A percentile compares a stretch with the other conserved stretches of the same genome.
Conservation (phyloP, 2,888 invertebrate genomes). For the Troides helena region DNA sequence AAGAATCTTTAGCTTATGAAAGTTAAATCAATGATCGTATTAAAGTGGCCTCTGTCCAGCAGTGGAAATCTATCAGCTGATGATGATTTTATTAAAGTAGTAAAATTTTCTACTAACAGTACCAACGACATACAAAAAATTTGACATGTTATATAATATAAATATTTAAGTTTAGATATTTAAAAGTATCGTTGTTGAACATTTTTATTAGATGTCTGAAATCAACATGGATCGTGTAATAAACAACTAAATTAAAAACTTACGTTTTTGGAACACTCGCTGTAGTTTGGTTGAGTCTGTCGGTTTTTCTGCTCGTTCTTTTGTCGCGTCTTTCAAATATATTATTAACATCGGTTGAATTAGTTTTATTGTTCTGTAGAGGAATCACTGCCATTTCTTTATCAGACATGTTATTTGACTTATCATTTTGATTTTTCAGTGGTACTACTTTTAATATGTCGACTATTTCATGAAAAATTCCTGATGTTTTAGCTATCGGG, state of each 20-base stretch:
- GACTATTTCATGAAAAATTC: slow-evolving; percentile 49
- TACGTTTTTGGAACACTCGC: slow-evolving; percentile 75
- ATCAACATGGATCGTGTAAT: no score
- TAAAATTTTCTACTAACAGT: no score
- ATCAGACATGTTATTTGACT: slow-evolving; percentile 35
- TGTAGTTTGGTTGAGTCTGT: slow-evolving; percentile 74
- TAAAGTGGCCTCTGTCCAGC: no score
- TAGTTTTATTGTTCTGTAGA: slow-evolving; percentile 61
- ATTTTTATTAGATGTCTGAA: no score
- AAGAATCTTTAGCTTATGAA: no score
- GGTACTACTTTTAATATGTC: slow-evolving; percentile 66
- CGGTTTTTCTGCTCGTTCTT: slow-evolving; percentile 75
- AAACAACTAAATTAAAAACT: slow-evolving; percentile 37
- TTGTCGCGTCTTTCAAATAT: slow-evolving; percentile 69
- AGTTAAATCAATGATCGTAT: no score
- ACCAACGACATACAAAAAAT: no score
- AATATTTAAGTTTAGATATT: no score
- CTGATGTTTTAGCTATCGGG: slow-evolving; percentile 41
- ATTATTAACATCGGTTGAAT: slow-evolving; percentile 66
- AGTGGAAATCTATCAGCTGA: no score
- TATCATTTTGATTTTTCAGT: slow-evolving; percentile 43
- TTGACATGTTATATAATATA: no score
- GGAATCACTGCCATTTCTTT: slow-evolving; percentile 64
- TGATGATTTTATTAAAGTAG: no score
- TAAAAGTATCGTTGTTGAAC: no score